These are phyloP conservation scores for Drosophila monieri DNA, from an alignment of 2,888 invertebrate genomes.

Conservation along the genomic window DNA sequence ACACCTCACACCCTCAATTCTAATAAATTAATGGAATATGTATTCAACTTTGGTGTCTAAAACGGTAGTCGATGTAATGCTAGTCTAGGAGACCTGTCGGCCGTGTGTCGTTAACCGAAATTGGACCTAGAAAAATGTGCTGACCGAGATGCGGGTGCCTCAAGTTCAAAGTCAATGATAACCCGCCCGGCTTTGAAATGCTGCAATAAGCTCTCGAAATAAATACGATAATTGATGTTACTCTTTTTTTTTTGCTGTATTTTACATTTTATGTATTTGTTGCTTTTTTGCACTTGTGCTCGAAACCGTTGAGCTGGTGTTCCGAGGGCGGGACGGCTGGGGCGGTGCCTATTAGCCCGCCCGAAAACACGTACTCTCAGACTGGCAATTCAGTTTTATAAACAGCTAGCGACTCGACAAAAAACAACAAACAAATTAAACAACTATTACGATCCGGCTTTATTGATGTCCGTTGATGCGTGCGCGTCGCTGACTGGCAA, in stretches of 20 bases:
- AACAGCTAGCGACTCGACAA: conserved; percentile 16
- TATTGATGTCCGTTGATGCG: conserved; percentile 31
- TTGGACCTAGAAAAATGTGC: conserved; percentile 30
- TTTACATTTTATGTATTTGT: conserved; percentile 6
- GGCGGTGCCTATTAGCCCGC: conserved; percentile 13
- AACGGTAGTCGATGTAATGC: not conserved
- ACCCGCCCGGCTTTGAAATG: conserved; percentile 23
- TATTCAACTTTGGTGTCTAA: not conserved
- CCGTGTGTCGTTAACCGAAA: conserved; percentile 11
- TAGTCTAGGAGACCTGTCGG: not conserved
- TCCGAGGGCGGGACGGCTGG: not conserved
- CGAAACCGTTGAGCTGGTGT: conserved; percentile 52
- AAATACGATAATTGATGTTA: conserved; percentile 42
- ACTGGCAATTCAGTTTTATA: conserved; percentile 20
- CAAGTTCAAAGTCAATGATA: conserved; percentile 71
- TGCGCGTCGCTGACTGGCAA: conserved; percentile 21
- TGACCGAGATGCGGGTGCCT: conserved; percentile 24
- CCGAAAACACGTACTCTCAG: conserved; percentile 36
- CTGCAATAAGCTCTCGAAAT: conserved; percentile 33
- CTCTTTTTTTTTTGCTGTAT: conserved; percentile 37
- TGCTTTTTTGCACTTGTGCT: conserved; percentile 38
- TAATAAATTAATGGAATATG: not conserved
- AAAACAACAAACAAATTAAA: conserved; percentile 35
- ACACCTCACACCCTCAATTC: not conserved
- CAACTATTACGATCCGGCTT: conserved; percentile 37